Evolutionary conservation across 2,797 vertebrate genomes (phyloP).

Genomic region (Morus bassanus): DNA sequence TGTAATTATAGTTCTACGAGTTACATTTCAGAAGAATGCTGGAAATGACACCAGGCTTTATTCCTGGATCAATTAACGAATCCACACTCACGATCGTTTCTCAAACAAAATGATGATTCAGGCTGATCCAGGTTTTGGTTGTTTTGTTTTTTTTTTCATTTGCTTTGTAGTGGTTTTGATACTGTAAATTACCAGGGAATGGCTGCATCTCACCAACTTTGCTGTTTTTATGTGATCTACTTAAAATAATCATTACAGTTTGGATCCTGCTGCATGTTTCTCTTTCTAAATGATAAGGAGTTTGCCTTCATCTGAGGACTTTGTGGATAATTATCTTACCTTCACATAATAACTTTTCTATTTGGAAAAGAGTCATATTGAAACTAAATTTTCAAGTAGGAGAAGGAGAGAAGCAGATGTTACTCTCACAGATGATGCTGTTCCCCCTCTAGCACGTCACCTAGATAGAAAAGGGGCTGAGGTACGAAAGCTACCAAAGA

Average conservation of each 20-base stretch:
- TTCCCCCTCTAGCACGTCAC: rapidly evolving
- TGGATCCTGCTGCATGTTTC: neutral
- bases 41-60: neutral
- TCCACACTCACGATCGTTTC: neutral
- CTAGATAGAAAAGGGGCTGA: neutral
- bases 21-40: neutral
- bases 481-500: neutral
- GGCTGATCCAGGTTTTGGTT: neutral
- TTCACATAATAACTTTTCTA: neutral
- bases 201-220: neutral
- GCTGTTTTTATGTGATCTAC: neutral
- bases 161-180: neutral
- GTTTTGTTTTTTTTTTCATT: neutral
- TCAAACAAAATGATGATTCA: neutral
- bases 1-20: neutral
- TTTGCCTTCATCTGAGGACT: neutral
- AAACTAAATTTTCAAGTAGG: neutral
- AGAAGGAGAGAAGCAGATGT: neutral
- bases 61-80: neutral
- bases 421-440: neutral
- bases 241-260: neutral
- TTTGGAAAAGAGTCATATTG: neutral
- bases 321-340: neutral
- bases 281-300: neutral
- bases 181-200: neutral